Evolutionary conservation across 1,140 invertebrate genomes (phyloP), one percentile per base, ranked within the genome.

Genomic region (Coenobita brevimanus): DNA sequence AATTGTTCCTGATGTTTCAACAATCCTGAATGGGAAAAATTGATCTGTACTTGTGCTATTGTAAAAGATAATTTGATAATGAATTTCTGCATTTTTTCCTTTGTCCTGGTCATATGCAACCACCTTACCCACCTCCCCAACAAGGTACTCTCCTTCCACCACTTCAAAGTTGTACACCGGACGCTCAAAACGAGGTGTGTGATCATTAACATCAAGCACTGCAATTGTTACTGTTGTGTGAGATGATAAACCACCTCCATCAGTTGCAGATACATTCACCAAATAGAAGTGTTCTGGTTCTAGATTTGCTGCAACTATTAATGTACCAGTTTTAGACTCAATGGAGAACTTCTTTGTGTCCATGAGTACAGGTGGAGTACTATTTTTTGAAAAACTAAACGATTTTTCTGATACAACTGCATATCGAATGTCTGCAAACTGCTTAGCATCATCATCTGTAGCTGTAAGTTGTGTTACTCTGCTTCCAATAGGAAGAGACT

Each of bases 151-250:
- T 0, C 85, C 85, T 50, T 87, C 85, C 2, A 80, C 78, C 67
- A 87, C 85, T 30, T 87, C 76, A 33, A 87, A 87, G 64, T 80
- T 87, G 85, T 87, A 87, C 33, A 87, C 85, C 27, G 85, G 85
- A 21, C 85, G 85, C 76, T 87, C 97, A 93, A 99, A 99, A 36
- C 96, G 93, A 0, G 97, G 97, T 1, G 96, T 93, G 92, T 99
- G 98, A 92, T 99, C 98, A 91, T 99, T 99, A 0, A 98, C 95
- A 92, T 99, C 98, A 89, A 96, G 95, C 0, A 99, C 96, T 91
- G 97, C 97, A 91, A 91, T 62, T 50, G 82, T 38, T 10, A 87
- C 79, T 57, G 73, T 67, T 15, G 71, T 64, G 73, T 89, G 79
- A 4, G 84, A 76, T 80, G 89, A 46, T 43, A 82, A 54, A 60